phyloP scores from a whole-genome alignment of 2,797 vertebrate genomes.

The Propithecus deckenii region DNA sequence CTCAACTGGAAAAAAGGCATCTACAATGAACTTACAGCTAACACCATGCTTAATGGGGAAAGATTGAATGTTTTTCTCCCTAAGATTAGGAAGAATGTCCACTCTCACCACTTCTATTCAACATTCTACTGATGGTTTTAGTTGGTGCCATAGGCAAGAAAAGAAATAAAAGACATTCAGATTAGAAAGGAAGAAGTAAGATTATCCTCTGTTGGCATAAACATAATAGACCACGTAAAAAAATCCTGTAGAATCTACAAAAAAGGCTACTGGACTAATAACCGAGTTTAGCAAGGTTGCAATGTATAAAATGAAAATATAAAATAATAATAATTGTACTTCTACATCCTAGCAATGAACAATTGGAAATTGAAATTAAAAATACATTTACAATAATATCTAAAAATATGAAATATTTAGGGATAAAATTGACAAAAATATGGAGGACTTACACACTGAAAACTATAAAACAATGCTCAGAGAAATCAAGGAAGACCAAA shows the following conservation, averaged over 20 bases:
- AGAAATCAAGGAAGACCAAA: not conserved
- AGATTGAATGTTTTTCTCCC: not conserved
- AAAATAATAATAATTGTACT: not conserved
- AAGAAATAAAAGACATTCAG: not conserved
- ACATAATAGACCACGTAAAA: not conserved
- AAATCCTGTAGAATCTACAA: not conserved
- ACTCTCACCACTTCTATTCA: not conserved
- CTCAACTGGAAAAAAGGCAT: not conserved
- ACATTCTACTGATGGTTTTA: not conserved
- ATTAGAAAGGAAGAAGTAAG: not conserved
- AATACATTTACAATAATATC: not conserved
- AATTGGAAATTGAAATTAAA: not conserved
- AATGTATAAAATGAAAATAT: not conserved
- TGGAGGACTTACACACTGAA: not conserved
- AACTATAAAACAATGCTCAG: not conserved
- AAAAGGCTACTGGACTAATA: not conserved
- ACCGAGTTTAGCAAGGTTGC: not conserved
- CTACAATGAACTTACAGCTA: not conserved
- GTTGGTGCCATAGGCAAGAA: not conserved
- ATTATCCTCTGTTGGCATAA: not conserved
- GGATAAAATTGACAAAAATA: not conserved
- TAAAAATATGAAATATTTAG: not conserved
- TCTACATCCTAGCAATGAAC: not conserved
- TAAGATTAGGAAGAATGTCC: not conserved
- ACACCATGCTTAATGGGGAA: not conserved